A percentile compares a stretch with the other conserved stretches of the same genome.
These are phyloP conservation scores for Cynodonichthys magdalenae DNA, from an alignment of 2,797 vertebrate species.

Conservation along the genomic window DNA sequence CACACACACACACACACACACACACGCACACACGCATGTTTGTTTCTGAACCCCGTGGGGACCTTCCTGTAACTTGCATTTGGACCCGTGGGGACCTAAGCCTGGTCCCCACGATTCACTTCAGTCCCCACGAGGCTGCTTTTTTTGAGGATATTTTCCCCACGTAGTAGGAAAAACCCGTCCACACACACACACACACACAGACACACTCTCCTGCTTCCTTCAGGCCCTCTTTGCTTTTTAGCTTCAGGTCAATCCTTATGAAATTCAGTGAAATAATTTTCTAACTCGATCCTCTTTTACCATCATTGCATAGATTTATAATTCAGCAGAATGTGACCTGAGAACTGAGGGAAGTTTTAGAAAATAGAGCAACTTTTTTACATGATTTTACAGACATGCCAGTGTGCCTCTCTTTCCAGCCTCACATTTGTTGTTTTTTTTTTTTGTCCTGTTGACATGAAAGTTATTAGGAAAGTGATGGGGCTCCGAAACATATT, in stretches of 20 bases:
- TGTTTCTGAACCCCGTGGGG: too few relatives aligned
- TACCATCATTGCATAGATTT: conserved; percentile 39
- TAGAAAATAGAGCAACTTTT: conserved; percentile 40
- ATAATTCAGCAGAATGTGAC: conserved; percentile 29
- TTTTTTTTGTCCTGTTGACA: conserved; percentile 7
- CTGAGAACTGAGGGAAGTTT: conserved; percentile 37
- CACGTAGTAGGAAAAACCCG: too few relatives aligned
- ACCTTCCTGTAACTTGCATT: too few relatives aligned
- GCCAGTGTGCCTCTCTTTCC: background rate
- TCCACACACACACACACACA: conserved; percentile 1
- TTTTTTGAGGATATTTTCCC: too few relatives aligned
- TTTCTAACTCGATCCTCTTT: conserved; percentile 53
- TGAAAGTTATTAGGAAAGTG: conserved; percentile 11
- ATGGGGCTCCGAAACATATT: conserved; percentile 25
- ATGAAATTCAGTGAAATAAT: conserved; percentile 73
- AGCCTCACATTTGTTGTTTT: background rate
- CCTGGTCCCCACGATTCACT: too few relatives aligned
- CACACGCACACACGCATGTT: background rate
- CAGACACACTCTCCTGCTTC: conserved; percentile 18
- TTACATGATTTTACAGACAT: conserved; percentile 10
- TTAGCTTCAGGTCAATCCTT: conserved; percentile 70
- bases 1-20: background rate
- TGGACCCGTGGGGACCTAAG: too few relatives aligned
- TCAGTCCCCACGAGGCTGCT: too few relatives aligned
- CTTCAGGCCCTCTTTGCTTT: conserved; percentile 52